Percentiles rank a stretch among this genome's conserved stretches.
Evolutionary conservation across 2,797 vertebrate genomes (phyloP).

Genomic region (Meriones psammophilus): DNA sequence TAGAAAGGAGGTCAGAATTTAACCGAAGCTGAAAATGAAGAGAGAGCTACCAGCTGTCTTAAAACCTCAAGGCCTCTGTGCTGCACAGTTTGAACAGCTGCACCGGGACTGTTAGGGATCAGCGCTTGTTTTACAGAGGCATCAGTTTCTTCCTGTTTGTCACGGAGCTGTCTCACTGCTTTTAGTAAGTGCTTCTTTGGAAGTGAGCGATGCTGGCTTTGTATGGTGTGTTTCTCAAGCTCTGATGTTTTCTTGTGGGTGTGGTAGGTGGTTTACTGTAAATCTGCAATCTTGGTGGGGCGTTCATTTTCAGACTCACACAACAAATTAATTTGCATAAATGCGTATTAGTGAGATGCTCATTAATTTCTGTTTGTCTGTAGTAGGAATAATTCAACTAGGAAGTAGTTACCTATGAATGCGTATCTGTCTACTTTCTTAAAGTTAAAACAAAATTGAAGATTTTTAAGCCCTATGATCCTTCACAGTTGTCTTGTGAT

Average conservation of each 20-base stretch:
- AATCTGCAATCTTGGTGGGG: background rate
- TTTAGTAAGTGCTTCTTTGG: slow-evolving; percentile 51
- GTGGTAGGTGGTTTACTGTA: background rate
- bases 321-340: slow-evolving; percentile 60
- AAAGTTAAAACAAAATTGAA: slow-evolving; percentile 15
- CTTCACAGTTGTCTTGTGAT: slow-evolving; percentile 29
- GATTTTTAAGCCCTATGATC: background rate
- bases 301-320: slow-evolving; percentile 43
- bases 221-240: slow-evolving; percentile 10
- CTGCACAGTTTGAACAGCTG: background rate
- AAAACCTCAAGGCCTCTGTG: background rate
- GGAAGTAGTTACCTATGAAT: slow-evolving; percentile 56
- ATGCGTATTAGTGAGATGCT: slow-evolving; percentile 1
- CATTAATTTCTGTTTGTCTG: slow-evolving; percentile 62
- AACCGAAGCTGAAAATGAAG: slow-evolving; percentile 4
- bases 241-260: slow-evolving; percentile 21
- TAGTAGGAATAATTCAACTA: slow-evolving; percentile 46
- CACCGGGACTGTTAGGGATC: background rate
- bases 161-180: background rate
- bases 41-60: background rate
- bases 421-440: slow-evolving; percentile 41
- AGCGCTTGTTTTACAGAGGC: background rate
- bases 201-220: background rate
- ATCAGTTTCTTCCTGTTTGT: background rate
- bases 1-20: slow-evolving; percentile 21